Evolutionary conservation across 1,140 invertebrate species (phyloP).

Genomic region (Drosophila tsacasi): DNA sequence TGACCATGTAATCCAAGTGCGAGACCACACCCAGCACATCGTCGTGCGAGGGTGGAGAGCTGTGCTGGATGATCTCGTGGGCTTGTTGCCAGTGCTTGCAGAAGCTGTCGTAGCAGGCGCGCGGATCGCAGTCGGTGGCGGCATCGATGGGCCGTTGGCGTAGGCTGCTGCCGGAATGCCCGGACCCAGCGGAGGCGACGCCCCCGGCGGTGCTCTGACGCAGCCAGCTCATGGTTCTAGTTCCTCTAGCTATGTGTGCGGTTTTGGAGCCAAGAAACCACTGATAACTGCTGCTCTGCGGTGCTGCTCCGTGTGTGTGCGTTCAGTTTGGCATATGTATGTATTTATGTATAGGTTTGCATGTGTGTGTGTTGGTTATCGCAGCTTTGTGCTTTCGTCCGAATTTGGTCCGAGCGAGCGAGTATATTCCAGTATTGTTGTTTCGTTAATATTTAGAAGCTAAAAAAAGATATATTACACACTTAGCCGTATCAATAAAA

Average conservation of each 20-base stretch:
- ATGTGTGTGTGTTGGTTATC: constrained; percentile 42
- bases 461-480: constrained; percentile 59
- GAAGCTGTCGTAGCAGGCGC: constrained; percentile 96
- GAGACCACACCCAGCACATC: constrained; percentile 96
- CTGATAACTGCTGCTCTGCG: constrained; percentile 29
- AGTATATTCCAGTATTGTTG: constrained; percentile 63
- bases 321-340: constrained; percentile 52
- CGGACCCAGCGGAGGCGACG: constrained; percentile 36
- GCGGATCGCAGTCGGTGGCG: constrained; percentile 88
- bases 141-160: constrained; percentile 85
- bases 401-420: constrained; percentile 25
- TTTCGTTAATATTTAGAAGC: constrained; percentile 51
- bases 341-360: constrained; percentile 9
- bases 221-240: constrained; percentile 88
- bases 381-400: constrained; percentile 61
- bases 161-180: constrained; percentile 36
- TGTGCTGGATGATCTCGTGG: constrained; percentile 91
- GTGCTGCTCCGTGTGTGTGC: constrained; percentile 12
- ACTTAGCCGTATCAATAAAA: constrained; percentile 38
- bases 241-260: constrained; percentile 12
- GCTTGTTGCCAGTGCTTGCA: constrained; percentile 97
- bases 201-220: constrained; percentile 87
- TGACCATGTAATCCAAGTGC: constrained; percentile 96
- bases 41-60: constrained; percentile 89
- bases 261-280: constrained; percentile 24